Evolutionary conservation across 2,888 invertebrate genomes (phyloP).

Genomic region (Cephonodes hylas): DNA sequence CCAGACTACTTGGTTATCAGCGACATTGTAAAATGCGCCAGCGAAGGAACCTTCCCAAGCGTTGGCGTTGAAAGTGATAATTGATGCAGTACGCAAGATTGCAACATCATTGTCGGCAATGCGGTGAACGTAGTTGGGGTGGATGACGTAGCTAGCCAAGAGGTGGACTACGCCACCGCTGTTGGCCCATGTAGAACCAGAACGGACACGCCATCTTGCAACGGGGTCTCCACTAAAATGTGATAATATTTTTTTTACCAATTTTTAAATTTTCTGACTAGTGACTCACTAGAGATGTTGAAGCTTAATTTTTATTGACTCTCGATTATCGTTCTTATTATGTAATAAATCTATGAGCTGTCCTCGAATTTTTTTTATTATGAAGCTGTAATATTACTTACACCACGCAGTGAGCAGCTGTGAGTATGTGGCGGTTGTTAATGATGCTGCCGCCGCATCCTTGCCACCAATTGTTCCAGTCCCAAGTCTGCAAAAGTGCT

Average conservation of each 20-base stretch:
- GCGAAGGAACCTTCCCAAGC: constrained; percentile 38
- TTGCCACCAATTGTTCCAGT: constrained; percentile 22
- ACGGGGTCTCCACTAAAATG: constrained; percentile 17
- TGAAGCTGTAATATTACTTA: too few species aligned
- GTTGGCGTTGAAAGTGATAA: constrained; percentile 29
- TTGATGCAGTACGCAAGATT: constrained; percentile 36
- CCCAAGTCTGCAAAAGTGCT: constrained; percentile 27
- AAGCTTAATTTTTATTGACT: too few species aligned
- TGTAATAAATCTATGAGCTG: too few species aligned
- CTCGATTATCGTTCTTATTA: too few species aligned
- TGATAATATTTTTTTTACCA: too few species aligned
- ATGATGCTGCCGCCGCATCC: constrained; percentile 36
- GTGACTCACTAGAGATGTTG: too few species aligned
- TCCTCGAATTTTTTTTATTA: too few species aligned
- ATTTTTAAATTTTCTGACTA: too few species aligned
- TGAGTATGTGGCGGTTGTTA: constrained; percentile 32
- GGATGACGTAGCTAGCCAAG: constrained; percentile 26
- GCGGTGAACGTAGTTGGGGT: constrained; percentile 51
- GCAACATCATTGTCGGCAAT: constrained; percentile 47
- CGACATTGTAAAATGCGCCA: constrained; percentile 38
- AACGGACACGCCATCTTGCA: constrained; percentile 33
- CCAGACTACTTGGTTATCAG: constrained; percentile 47
- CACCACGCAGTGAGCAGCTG: constrained; percentile 30
- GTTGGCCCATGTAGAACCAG: constrained; percentile 37
- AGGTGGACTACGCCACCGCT: constrained; percentile 35